A percentile compares a stretch with the other conserved stretches of the same genome.
phyloP scores from a whole-genome alignment of 2,797 vertebrate genomes.

The Cuculus canorus region DNA sequence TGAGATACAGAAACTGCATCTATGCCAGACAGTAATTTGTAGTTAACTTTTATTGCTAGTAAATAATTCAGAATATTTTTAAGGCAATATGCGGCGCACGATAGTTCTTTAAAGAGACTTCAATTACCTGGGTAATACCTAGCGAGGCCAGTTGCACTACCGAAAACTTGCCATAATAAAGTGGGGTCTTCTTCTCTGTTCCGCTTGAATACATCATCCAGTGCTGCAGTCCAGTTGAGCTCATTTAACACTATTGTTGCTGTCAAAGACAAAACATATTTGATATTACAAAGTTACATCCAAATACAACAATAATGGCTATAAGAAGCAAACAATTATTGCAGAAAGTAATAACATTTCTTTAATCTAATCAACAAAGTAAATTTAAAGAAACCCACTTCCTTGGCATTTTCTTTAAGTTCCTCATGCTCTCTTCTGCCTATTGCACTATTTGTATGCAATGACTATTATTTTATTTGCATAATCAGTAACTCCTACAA shows the following conservation, averaged over 20 bases:
- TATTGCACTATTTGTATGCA: not conserved
- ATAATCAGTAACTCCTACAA: not conserved
- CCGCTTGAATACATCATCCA: conserved; percentile 90
- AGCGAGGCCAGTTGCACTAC: conserved; percentile 93
- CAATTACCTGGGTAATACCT: conserved; percentile 89
- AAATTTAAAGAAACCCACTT: not conserved
- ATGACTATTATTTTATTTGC: not conserved
- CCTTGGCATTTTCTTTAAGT: not conserved
- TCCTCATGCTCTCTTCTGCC: not conserved
- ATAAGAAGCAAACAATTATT: not conserved
- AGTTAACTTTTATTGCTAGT: not conserved
- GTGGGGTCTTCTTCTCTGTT: conserved; percentile 92
- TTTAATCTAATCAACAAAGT: not conserved
- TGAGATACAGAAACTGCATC: not conserved
- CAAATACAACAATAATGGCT: not conserved
- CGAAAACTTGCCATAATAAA: conserved; percentile 95
- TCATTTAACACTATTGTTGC: conserved; percentile 95
- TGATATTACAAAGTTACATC: not conserved
- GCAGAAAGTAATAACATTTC: not conserved
- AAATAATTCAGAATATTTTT: not conserved
- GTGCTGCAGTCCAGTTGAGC: conserved; percentile 91
- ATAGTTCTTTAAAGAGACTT: not conserved
- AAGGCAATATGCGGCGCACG: not conserved
- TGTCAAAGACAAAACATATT: conserved; percentile 56
- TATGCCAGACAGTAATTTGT: not conserved